phyloP scores from a whole-genome alignment of 2,113 vertebrate genomes.

The Hippocampus comes region DNA sequence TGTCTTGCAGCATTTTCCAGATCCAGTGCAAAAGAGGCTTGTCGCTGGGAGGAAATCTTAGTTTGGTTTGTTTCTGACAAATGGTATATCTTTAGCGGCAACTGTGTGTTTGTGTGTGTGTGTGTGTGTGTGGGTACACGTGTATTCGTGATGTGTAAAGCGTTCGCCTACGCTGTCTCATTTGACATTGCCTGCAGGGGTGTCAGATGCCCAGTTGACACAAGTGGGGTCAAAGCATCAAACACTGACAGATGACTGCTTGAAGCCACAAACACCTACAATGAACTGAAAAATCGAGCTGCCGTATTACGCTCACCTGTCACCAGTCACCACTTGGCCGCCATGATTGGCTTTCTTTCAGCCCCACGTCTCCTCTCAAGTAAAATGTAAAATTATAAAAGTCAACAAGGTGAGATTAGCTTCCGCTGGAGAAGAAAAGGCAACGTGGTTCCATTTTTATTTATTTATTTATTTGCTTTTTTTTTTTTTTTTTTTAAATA shows the following conservation, averaged over 20 bases:
- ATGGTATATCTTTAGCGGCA: slow-evolving; percentile 47
- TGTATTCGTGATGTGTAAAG: neutral
- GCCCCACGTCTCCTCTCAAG: neutral
- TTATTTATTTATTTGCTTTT: no score
- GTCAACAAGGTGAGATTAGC: no score
- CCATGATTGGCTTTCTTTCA: neutral
- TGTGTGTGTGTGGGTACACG: neutral
- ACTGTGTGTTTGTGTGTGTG: neutral
- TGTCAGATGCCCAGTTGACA: slow-evolving; percentile 61
- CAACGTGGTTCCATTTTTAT: no score
- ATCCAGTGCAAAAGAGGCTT: slow-evolving; percentile 36
- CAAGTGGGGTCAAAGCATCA: slow-evolving; percentile 64
- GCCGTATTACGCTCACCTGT: neutral
- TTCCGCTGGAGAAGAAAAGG: no score
- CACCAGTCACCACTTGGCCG: neutral
- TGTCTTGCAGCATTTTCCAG: slow-evolving; percentile 47
- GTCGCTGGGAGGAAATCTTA: slow-evolving; percentile 49
- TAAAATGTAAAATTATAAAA: neutral
- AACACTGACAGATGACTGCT: slow-evolving; percentile 64
- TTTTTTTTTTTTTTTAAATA: no score
- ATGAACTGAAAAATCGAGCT: neutral
- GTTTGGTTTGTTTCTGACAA: slow-evolving; percentile 62
- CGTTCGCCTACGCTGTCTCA: slow-evolving; percentile 57
- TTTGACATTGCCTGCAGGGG: slow-evolving; percentile 68
- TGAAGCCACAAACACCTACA: slow-evolving; percentile 36